Base-by-base conservation (phyloP, 2,113 vertebrate genomes). In the Lanius ludovicianus region DNA sequence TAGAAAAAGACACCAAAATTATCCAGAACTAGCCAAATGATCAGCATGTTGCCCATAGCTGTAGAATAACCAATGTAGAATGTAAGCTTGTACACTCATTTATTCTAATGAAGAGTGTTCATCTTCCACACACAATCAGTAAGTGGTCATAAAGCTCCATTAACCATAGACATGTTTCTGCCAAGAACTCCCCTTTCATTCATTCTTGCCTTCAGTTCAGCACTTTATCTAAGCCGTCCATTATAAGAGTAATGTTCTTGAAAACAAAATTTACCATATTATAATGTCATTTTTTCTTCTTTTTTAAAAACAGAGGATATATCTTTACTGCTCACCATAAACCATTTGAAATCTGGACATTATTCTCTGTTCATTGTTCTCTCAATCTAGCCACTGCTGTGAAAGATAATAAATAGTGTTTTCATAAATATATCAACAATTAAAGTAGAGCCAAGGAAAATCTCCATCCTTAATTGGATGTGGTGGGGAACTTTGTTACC, bases 401-500 rank as follows among this genome's bases (percentile, higher is more conserved):
- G 23, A 82, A 67, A 39, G 33, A 60, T 15, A 39, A 39, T 10
- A 15, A 74, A 59, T 8, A 33, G 9, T 10, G 6, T 14, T 89
- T 46, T 59, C 33, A 67, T 39, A 42, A 52, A 44, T 65, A 52
- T 0, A 33, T 28, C 52, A 20, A 39, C 46, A 28, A 74, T 42
- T 14, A 59, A 44, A 59, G 23, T 6, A n/a, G 33, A 24, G 15
- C 9, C 19, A 30, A 24, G 44, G 27, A 59, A 74, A 59, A 52
- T 74, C 19, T 52, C 6, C 18, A 10, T 23, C 37, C 33, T 37
- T 49, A 19, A 44, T 7, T 23, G 37, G 59, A 20, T 35, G 6
- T 23, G 13, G 8, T 65, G 13, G 7, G 13, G 8, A 33, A 16
- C 5, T 10, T 7, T 2, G 0, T 50, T 37, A 50, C 7, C 13